Evolutionary conservation across 92 coral and sea anemone species (phyloP).

Genomic region (Paramuricea clavata): DNA sequence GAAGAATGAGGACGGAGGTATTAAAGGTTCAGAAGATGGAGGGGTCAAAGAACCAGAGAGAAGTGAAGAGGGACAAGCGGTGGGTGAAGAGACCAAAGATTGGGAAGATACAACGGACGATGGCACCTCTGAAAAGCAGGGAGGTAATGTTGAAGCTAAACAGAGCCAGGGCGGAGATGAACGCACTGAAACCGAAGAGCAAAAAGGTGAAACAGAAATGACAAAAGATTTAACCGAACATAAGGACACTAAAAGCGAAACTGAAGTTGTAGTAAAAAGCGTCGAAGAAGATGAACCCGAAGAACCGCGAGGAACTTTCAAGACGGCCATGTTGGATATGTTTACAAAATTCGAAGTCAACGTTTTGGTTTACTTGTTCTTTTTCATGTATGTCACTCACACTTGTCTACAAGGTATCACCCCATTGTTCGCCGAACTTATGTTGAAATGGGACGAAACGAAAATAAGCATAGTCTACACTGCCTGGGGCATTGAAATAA

Average conservation of each 20-base stretch:
- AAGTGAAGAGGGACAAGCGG: neutral
- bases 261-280: neutral
- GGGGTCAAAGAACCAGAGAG: neutral
- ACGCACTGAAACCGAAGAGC: neutral
- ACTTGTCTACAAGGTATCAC: constrained; percentile 46
- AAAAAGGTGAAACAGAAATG: neutral
- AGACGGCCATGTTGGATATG: constrained; percentile 27
- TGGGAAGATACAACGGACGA: neutral
- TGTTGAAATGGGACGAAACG: constrained; percentile 46
- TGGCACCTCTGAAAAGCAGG: neutral
- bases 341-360: constrained; percentile 39
- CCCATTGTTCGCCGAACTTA: constrained; percentile 32
- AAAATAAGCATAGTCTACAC: constrained; percentile 38
- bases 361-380: constrained; percentile 39
- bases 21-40: neutral
- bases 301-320: constrained; percentile 11
- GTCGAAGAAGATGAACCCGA: neutral
- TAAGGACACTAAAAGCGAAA: neutral
- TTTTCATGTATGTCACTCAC: constrained; percentile 50
- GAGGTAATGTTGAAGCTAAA: neutral
- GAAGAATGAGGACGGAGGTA: neutral
- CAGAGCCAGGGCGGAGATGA: neutral
- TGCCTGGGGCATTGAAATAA: constrained; percentile 42
- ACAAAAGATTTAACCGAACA: neutral
- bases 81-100: neutral